Evolutionary conservation across 2,888 invertebrate genomes (phyloP), one percentile per base, ranked within the genome.

Genomic region (Drosophila demipolita): DNA sequence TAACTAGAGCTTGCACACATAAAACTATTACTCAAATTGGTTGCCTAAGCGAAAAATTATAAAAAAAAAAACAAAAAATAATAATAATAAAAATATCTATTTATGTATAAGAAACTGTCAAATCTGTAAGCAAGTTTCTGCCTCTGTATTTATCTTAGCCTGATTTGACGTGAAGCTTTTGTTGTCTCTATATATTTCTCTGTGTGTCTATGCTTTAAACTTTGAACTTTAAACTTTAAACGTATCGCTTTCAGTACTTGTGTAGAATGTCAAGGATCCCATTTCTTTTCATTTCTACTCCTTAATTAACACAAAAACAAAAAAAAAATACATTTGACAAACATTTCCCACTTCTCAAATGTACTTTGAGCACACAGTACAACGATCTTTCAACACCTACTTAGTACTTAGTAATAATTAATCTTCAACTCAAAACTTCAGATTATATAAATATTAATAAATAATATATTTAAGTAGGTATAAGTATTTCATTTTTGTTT

Each of bases 151-250:
- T 68, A 73, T 69, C 76, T 79, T 67, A 83, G 86, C 83, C 80
- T 89, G 78, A 77, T 72, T 88, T 88, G 90, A 89, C 86, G 90
- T 92, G 89, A 91, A 91, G 92, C 92, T 92, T 92, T 92, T 89
- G 91, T 91, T 91, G 91, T 91, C 79, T 80, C 77, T 87, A 57
- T 85, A 57, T 85, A 29, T 80, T 40, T 74, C 57, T 73, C 57
- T 77, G 68, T 74, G 73, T 53, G 63, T 71, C 49, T 74, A 73
- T 60, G 63, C 58, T 52, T 29, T 54, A 69, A 36, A 55, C 32
- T 23, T n/a, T n/a, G n/a, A n/a, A n/a, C n/a, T 23, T 15, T 36
- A 15, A 45, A 45, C 45, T 45, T 15, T 53, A 45, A 52, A 58
- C 36, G 61, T 68, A 61, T 48, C 63, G 68, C 73, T 76, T 76